These are phyloP conservation scores for Diorhabda elongata DNA, from an alignment of 1,140 invertebrate genomes.

Conservation along the genomic window DNA sequence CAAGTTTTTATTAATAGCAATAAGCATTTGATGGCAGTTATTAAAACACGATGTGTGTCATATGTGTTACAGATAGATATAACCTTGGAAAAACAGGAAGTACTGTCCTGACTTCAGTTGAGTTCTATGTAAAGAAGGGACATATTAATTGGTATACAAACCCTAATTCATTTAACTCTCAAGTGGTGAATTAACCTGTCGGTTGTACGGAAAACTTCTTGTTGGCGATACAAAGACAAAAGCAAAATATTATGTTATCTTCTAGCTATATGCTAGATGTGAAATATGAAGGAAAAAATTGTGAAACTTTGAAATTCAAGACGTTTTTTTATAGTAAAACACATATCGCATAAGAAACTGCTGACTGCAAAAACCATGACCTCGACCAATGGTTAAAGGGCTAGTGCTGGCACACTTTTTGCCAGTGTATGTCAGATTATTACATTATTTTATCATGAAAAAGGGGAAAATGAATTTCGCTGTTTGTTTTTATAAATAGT, in stretches of 20 bases:
- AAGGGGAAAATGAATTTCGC: too few relatives aligned
- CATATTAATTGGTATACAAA: not conserved
- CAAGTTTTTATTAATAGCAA: too few relatives aligned
- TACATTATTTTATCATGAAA: too few relatives aligned
- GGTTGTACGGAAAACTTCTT: not conserved
- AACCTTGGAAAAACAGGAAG: conserved; percentile 5
- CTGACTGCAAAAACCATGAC: too few relatives aligned
- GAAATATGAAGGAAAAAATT: not conserved
- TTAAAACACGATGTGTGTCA: not conserved
- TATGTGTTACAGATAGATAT: not conserved
- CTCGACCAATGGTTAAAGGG: too few relatives aligned
- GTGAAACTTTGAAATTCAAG: not conserved
- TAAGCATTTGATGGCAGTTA: too few relatives aligned
- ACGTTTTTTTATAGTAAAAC: too few relatives aligned
- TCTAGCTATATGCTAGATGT: conserved; percentile 5
- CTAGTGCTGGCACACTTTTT: too few relatives aligned
- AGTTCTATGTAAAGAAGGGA: conserved; percentile 5
- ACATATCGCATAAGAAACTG: too few relatives aligned
- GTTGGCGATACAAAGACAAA: not conserved
- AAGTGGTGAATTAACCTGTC: not conserved
- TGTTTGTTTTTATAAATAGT: too few relatives aligned
- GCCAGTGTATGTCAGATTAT: too few relatives aligned
- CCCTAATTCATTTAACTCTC: too few relatives aligned
- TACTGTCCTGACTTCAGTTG: conserved; percentile 6
- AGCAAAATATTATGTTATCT: not conserved